phyloP scores from a whole-genome alignment of 1,140 invertebrate species.

The Ptiloglossa arizonensis region DNA sequence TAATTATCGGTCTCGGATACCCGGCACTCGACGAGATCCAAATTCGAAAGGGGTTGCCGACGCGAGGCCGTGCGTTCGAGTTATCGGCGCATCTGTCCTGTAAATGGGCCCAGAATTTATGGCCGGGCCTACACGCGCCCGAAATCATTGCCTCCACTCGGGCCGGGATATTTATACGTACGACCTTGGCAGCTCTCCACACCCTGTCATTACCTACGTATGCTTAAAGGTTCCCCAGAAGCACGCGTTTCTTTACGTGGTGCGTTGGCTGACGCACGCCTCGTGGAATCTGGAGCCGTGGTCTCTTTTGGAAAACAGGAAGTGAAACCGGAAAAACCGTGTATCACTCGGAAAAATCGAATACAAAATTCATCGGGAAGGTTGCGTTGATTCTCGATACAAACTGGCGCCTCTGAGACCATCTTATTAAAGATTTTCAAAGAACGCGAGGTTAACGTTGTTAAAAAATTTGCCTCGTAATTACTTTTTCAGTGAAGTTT shows the following conservation, averaged over 20 bases:
- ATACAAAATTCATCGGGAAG: too few relatives aligned
- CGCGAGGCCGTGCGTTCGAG: slow-evolving; percentile 64
- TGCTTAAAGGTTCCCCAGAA: slow-evolving; percentile 46
- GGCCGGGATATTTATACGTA: slow-evolving; percentile 61
- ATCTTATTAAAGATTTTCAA: too few relatives aligned
- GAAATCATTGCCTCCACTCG: slow-evolving; percentile 73
- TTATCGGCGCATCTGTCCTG: slow-evolving; percentile 80
- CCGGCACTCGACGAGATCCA: slow-evolving; percentile 14
- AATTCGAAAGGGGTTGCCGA: slow-evolving; percentile 67
- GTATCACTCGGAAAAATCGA: not conserved
- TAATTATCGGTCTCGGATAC: slow-evolving; percentile 58
- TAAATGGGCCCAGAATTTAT: slow-evolving; percentile 78
- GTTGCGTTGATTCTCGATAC: too few relatives aligned
- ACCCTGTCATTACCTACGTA: slow-evolving; percentile 73
- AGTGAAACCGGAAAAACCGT: not conserved
- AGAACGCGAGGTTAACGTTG: too few relatives aligned
- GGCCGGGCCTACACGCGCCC: slow-evolving; percentile 74
- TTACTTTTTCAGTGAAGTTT: too few relatives aligned
- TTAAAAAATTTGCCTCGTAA: too few relatives aligned
- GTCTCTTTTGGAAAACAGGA: not conserved
- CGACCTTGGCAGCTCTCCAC: slow-evolving; percentile 56
- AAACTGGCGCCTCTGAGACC: too few relatives aligned
- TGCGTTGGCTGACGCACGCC: not conserved
- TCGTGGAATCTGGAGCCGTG: not conserved
- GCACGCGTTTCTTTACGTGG: slow-evolving; percentile 6